Evolutionary conservation across 2,888 invertebrate species (phyloP), one percentile per base, ranked within the genome.

Genomic region (Sarcophaga variegata): DNA sequence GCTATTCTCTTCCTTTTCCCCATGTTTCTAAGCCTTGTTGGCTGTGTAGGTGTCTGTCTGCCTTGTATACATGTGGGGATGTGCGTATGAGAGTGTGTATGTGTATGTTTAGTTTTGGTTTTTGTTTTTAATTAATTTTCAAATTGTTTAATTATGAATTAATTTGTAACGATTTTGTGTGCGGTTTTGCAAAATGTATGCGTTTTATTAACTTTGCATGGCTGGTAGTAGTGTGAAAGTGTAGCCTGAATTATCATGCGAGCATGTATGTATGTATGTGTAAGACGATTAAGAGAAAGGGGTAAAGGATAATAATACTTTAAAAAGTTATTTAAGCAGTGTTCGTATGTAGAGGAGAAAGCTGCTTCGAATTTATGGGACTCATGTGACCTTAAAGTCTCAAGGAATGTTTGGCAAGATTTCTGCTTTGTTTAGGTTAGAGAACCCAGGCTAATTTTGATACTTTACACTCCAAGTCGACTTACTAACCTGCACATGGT

Each of bases 61-160:
- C 8, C 37, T 37, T 37, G 37, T 37, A 37, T 37, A 37, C 8
- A 37, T 37, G 37, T 70, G 20, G 1, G 20, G 49, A 0, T 22
- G 75, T 75, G 49, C 20, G 74, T 22, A 2, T 69, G 60, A 3
- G 47, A 49, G 22, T 11, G 14, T 69, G n/a, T 72, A 20, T 77
- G 14, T 69, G 25, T 72, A 27, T 77, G 66, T 64, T 63, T 74
- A 64, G 78, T 64, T n/a, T n/a, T 75, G 69, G 74, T 69, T 81
- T 85, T 85, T 78, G 81, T 69, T 70, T 85, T 59, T 81, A 85
- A 85, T 78, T 78, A 78, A 81, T 81, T 85, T 85, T 81, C 47
- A 85, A 85, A 81, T 81, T 78, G 78, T 64, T 85, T 78, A 85
- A 81, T 81, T 85, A 78, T 54, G 74, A 81, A 62, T 69, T 81